Percentiles rank a stretch among this genome's conserved stretches.
These are phyloP conservation scores for Mythimna ferrago DNA, from an alignment of 2,888 invertebrate genomes.

Conservation along the genomic window DNA sequence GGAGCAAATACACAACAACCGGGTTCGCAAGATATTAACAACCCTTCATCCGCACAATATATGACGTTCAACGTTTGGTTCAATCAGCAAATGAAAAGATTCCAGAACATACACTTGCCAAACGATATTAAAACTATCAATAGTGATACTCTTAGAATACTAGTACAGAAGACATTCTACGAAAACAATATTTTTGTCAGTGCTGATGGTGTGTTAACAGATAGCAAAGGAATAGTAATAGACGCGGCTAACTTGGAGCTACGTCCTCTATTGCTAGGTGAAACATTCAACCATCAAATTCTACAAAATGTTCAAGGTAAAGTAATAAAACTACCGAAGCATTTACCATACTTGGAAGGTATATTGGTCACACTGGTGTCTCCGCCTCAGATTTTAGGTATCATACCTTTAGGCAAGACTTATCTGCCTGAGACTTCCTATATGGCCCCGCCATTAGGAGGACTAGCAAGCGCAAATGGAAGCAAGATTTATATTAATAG, in stretches of 20 bases:
- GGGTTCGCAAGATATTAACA: background rate
- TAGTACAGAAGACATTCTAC: slow-evolving; percentile 69
- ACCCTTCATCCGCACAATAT: slow-evolving; percentile 16
- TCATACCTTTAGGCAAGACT: slow-evolving; percentile 75
- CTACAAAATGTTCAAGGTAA: slow-evolving; percentile 34
- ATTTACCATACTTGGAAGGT: slow-evolving; percentile 72
- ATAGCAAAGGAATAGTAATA: slow-evolving; percentile 68
- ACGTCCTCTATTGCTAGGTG: slow-evolving; percentile 76
- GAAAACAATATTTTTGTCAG: slow-evolving; percentile 71
- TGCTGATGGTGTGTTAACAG: slow-evolving; percentile 65
- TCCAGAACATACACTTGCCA: slow-evolving; percentile 55
- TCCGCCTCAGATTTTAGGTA: slow-evolving; percentile 75
- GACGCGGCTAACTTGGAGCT: slow-evolving; percentile 72
- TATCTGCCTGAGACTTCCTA: slow-evolving; percentile 44
- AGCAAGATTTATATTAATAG: slow-evolving; percentile 6
- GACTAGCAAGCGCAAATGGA: slow-evolving; percentile 3
- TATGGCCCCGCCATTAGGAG: background rate
- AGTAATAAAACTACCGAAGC: slow-evolving; percentile 37
- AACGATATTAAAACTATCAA: slow-evolving; percentile 60
- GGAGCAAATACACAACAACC: slow-evolving; percentile 4
- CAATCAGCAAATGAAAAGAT: slow-evolving; percentile 66
- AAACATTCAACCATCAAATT: slow-evolving; percentile 63
- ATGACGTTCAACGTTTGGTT: slow-evolving; percentile 74
- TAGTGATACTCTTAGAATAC: slow-evolving; percentile 61
- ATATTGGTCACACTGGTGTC: slow-evolving; percentile 71